Conservation (phyloP, 2,113 vertebrate species). For the Todiramphus chloris region DNA sequence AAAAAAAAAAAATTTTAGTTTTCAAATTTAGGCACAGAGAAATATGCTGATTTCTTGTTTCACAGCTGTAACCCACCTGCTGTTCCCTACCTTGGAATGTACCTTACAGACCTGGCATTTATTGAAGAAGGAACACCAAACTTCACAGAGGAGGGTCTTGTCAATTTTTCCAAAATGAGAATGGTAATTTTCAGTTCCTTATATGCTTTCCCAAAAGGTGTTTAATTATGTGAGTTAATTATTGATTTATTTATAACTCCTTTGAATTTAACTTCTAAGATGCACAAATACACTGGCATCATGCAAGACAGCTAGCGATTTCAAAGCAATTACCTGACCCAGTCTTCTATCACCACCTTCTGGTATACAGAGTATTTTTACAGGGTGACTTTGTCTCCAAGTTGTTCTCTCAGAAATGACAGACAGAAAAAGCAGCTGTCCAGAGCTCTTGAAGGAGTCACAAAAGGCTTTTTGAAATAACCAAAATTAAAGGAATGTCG, state of each 20-base stretch:
- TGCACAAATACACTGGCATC: background rate
- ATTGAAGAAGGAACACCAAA: conserved; percentile 98
- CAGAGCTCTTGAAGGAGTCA: background rate
- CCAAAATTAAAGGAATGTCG: background rate
- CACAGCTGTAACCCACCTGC: conserved; percentile 94
- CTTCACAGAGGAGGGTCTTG: conserved; percentile 97
- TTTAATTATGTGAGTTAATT: background rate
- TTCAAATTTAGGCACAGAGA: background rate
- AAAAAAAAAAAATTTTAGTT: background rate
- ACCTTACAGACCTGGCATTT: conserved; percentile 95
- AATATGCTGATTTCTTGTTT: background rate
- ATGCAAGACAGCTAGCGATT: background rate
- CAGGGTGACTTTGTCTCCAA: background rate
- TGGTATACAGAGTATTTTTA: background rate
- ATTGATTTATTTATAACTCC: background rate
- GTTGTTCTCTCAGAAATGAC: background rate
- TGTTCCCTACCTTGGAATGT: conserved; percentile 98
- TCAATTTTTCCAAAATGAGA: conserved; percentile 99
- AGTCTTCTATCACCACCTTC: conserved; percentile 17
- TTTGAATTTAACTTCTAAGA: background rate
- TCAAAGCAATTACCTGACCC: background rate
- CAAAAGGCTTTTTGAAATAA: background rate
- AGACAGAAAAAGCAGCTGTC: background rate
- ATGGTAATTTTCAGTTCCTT: conserved; percentile 82
- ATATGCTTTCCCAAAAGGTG: background rate